These are phyloP conservation scores for Aplidium turbinatum DNA, from an alignment of 23 tunicate species.

Conservation along the genomic window DNA sequence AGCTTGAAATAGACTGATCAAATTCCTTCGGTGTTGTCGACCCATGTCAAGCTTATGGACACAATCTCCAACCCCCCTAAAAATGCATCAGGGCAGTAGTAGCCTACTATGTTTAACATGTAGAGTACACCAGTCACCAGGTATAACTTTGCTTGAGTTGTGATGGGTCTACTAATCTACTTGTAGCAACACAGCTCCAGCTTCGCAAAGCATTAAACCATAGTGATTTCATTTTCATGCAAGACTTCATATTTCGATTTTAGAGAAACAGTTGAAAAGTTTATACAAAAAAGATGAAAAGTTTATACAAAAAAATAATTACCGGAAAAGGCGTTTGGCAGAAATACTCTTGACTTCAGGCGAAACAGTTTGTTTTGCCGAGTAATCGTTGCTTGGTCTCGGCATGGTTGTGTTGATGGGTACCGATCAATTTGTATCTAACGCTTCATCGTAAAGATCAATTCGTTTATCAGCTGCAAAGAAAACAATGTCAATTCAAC, in stretches of 20 bases:
- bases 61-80: constrained; percentile 78
- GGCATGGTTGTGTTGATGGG: constrained; percentile 43
- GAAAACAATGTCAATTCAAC: not conserved
- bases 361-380: constrained; percentile 53
- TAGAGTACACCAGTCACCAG: too few relatives aligned
- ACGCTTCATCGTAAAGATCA: too few relatives aligned
- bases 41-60: constrained; percentile 65
- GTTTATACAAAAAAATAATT: not conserved
- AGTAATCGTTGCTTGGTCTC: constrained; percentile 30
- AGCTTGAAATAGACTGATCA: constrained; percentile 88
- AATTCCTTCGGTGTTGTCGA: constrained; percentile 78
- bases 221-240: too few relatives aligned
- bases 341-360: constrained; percentile 79
- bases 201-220: too few relatives aligned
- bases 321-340: constrained; percentile 82
- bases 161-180: too few relatives aligned
- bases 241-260: not conserved
- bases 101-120: too few relatives aligned
- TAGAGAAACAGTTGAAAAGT: not conserved
- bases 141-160: too few relatives aligned
- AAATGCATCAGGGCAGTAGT: too few relatives aligned
- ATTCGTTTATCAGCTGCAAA: too few relatives aligned
- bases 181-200: too few relatives aligned
- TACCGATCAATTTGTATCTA: too few relatives aligned
- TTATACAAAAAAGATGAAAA: not conserved